Conservation (phyloP, 2,797 vertebrate species). For the Acrossocheilus fasciatus region DNA sequence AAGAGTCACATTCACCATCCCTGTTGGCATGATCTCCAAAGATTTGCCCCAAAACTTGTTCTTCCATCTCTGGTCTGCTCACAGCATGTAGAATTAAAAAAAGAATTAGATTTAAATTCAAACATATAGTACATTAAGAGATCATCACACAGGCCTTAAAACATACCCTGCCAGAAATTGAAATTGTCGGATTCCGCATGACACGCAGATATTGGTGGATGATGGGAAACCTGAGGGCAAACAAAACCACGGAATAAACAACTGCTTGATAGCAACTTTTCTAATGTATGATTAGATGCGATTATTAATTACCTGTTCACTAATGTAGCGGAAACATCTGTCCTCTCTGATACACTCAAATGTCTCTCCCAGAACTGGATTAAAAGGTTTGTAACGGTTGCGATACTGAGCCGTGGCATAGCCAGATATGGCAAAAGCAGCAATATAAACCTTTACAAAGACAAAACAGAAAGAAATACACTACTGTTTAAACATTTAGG, state of each 20-base stretch:
- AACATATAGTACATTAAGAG: neutral
- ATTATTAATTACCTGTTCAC: conserved; percentile 84
- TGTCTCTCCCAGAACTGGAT: conserved; percentile 93
- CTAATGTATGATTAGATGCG: neutral
- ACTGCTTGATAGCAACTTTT: neutral
- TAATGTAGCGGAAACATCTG: conserved; percentile 86
- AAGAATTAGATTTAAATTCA: conserved; percentile 9
- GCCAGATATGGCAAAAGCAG: conserved; percentile 92
- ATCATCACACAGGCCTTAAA: neutral
- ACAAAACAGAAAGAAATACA: neutral
- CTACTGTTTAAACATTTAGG: neutral
- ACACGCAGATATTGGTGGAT: conserved; percentile 92
- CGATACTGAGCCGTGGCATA: conserved; percentile 89
- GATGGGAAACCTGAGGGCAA: conserved; percentile 87
- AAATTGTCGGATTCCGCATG: conserved; percentile 91
- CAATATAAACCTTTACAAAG: conserved; percentile 84
- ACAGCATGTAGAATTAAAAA: conserved; percentile 15
- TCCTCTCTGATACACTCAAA: conserved; percentile 89
- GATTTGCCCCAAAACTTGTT: conserved; percentile 99
- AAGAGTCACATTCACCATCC: conserved; percentile 90
- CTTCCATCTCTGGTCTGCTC: conserved; percentile 93
- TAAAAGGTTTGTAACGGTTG: conserved; percentile 93
- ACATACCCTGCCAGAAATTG: conserved; percentile 92
- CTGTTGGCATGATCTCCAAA: conserved; percentile 91
- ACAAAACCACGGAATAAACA: conserved; percentile 10